Evolutionary conservation across 35 echinoderm and acorn worm species (phyloP).

Genomic region (Ptychodera flava): DNA sequence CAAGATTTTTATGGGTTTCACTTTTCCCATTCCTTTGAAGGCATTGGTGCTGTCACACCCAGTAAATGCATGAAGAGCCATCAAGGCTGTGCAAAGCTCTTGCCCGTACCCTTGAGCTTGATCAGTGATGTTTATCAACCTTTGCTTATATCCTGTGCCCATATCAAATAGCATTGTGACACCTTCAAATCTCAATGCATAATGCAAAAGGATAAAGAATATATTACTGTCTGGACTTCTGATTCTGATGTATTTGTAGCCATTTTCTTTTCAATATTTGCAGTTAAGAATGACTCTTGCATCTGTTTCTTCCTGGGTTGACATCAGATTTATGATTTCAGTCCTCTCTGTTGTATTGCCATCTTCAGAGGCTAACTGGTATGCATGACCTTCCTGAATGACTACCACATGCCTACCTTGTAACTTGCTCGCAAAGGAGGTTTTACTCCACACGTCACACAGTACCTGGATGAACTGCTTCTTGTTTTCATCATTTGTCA

Average conservation of each 20-base stretch:
- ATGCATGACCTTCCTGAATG: not conserved
- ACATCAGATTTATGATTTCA: slow-evolving; percentile 1
- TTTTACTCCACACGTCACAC: not conserved
- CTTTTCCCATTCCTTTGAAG: slow-evolving; percentile 52
- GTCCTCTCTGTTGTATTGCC: slow-evolving; percentile 4
- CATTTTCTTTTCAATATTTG: slow-evolving; percentile 13
- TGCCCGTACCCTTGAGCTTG: not conserved
- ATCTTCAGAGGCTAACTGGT: slow-evolving; percentile 1
- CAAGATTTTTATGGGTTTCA: slow-evolving; percentile 40
- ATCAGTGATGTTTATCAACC: slow-evolving; percentile 26
- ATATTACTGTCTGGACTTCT: slow-evolving; percentile 39
- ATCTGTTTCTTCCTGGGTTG: slow-evolving; percentile 45
- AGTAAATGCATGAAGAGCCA: slow-evolving; percentile 38
- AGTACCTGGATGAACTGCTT: slow-evolving; percentile 20
- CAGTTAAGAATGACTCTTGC: slow-evolving; percentile 42
- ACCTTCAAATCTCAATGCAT: not conserved
- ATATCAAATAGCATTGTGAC: slow-evolving; percentile 27
- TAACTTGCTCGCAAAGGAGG: not conserved
- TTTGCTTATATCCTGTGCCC: slow-evolving; percentile 14
- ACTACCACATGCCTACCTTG: not conserved
- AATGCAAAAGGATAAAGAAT: slow-evolving; percentile 32
- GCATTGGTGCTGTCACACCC: slow-evolving; percentile 43
- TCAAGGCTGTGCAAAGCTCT: slow-evolving; percentile 22
- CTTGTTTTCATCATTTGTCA: slow-evolving; percentile 43
- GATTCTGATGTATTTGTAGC: not conserved